phyloP scores from a whole-genome alignment of 2,113 vertebrate genomes.

The Prolemur simus region DNA sequence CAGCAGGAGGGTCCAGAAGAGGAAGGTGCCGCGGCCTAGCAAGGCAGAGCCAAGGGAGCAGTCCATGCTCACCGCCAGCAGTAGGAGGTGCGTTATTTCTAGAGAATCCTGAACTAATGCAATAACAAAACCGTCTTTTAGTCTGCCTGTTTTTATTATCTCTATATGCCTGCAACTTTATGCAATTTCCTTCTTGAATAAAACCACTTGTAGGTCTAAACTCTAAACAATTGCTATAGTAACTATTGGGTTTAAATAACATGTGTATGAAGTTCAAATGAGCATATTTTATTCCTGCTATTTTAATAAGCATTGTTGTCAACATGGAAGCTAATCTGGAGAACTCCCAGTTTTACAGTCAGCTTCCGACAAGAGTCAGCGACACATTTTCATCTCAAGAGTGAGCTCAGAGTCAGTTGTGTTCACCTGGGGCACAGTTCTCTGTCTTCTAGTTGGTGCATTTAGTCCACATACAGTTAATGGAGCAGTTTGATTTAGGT shows the following conservation, averaged over 20 bases:
- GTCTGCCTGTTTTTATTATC: background rate
- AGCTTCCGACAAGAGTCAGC: background rate
- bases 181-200: background rate
- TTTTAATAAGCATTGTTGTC: background rate
- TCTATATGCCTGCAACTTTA: background rate
- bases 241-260: background rate
- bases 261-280: background rate
- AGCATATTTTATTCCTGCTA: background rate
- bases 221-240: background rate
- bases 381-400: no score
- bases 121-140: background rate
- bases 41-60: no score
- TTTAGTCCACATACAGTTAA: background rate
- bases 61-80: background rate
- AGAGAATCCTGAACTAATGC: background rate
- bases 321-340: background rate
- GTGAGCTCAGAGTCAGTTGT: background rate
- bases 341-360: no score
- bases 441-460: background rate
- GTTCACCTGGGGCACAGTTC: background rate
- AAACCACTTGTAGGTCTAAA: background rate
- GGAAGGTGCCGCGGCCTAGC: background rate
- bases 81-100: rapidly evolving
- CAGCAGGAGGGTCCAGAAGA: no score
- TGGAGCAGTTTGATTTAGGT: background rate